Evolutionary conservation across 2,888 invertebrate species (phyloP).

Genomic region (Plebejus anna): DNA sequence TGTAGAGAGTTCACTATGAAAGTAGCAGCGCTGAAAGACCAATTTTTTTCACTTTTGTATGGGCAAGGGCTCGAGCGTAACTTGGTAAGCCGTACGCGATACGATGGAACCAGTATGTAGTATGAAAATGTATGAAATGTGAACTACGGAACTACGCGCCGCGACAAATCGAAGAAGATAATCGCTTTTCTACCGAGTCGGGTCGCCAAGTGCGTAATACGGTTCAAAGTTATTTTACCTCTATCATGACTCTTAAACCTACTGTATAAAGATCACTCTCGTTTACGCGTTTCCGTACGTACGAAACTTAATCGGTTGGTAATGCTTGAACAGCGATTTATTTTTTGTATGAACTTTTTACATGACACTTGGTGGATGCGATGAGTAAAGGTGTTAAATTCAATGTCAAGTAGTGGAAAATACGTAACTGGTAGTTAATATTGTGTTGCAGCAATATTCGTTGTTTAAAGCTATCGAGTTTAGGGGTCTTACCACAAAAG

Average conservation of each 20-base stretch:
- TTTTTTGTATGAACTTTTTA: slow-evolving; percentile 10
- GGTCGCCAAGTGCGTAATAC: slow-evolving; percentile 27
- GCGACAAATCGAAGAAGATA: neutral
- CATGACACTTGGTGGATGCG: neutral
- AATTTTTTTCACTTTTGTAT: too few species aligned
- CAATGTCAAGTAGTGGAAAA: slow-evolving; percentile 6
- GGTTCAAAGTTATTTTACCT: neutral
- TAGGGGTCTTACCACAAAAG: too few species aligned
- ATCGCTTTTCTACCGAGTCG: slow-evolving; percentile 22
- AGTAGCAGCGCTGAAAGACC: too few species aligned
- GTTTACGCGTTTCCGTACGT: neutral
- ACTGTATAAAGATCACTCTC: neutral
- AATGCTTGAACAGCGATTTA: slow-evolving; percentile 8
- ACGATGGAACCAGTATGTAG: neutral
- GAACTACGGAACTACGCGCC: neutral
- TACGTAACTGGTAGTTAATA: neutral
- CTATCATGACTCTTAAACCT: neutral
- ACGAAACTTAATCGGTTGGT: slow-evolving; percentile 19
- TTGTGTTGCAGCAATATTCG: neutral
- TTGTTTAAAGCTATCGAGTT: too few species aligned
- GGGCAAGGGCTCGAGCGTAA: too few species aligned
- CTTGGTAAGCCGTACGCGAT: too few species aligned
- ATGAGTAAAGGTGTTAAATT: slow-evolving; percentile 5
- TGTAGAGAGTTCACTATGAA: too few species aligned
- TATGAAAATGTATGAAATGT: neutral